Conservation (phyloP, 2,888 invertebrate species). For the Drosophila borborema region DNA sequence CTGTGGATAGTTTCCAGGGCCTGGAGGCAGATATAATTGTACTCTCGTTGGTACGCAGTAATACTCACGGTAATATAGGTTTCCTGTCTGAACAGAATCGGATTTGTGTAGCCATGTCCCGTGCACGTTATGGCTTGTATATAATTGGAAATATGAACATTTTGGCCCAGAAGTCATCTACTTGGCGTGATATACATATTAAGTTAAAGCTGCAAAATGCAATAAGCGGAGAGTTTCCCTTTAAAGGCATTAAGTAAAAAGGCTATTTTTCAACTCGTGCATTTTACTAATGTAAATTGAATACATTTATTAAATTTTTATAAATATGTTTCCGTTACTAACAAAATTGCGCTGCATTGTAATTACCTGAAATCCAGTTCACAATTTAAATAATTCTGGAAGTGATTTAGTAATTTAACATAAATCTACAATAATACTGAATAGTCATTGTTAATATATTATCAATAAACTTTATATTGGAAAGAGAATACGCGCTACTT, state of each 20-base stretch:
- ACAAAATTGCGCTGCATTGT: neutral
- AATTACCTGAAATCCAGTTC: neutral
- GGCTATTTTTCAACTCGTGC: neutral
- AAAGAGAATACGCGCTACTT: neutral
- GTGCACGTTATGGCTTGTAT: conserved; percentile 89
- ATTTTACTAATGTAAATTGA: conserved; percentile 10
- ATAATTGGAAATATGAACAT: conserved; percentile 90
- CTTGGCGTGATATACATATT: conserved; percentile 86
- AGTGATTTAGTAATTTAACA: neutral
- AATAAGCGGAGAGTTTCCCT: conserved; percentile 84
- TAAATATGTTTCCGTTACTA: neutral
- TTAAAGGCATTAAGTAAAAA: conserved; percentile 6
- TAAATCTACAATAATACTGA: neutral
- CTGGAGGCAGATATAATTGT: conserved; percentile 92
- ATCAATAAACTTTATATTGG: neutral
- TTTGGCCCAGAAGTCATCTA: conserved; percentile 86
- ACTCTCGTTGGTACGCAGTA: conserved; percentile 91
- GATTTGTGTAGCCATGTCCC: conserved; percentile 91
- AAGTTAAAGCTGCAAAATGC: conserved; percentile 86
- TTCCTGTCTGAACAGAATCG: conserved; percentile 89
- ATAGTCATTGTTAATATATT: neutral
- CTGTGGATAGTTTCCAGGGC: conserved; percentile 93
- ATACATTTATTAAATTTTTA: conserved; percentile 1
- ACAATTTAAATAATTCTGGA: neutral
- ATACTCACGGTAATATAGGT: conserved; percentile 89